Evolutionary conservation across 2,113 vertebrate species (phyloP).

Genomic region (Probosciger aterrimus): DNA sequence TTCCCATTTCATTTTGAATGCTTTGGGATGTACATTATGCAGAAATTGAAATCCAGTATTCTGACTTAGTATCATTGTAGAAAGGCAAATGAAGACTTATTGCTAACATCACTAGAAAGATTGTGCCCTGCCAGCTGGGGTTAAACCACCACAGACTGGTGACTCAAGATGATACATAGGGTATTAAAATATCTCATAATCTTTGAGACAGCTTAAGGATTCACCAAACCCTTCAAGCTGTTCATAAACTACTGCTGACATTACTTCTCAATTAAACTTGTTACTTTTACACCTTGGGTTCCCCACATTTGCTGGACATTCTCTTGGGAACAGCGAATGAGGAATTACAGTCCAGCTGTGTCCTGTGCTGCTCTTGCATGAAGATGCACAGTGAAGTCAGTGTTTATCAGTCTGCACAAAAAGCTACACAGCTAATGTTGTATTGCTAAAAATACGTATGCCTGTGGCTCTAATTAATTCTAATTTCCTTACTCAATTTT

Average conservation of each 20-base stretch:
- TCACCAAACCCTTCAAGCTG: neutral
- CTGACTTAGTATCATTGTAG: neutral
- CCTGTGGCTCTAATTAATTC: neutral
- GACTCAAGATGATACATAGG: accelerated
- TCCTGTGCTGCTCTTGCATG: neutral
- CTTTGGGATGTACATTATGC: neutral
- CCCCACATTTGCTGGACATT: neutral
- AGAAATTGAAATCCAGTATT: neutral
- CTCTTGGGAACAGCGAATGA: neutral
- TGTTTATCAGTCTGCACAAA: neutral
- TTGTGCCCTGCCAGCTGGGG: neutral
- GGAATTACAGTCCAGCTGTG: neutral
- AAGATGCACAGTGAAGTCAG: neutral
- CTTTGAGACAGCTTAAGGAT: neutral
- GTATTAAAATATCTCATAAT: neutral
- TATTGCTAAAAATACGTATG: neutral
- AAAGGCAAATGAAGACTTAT: neutral
- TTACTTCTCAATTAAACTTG: neutral
- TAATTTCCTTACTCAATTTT: neutral
- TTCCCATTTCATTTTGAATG: neutral
- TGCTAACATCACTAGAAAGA: neutral
- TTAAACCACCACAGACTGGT: neutral
- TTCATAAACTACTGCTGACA: neutral
- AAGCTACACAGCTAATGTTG: neutral
- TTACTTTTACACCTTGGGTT: neutral